Evolutionary conservation across 2,113 vertebrate genomes (phyloP).

Genomic region (Rostratula benghalensis): DNA sequence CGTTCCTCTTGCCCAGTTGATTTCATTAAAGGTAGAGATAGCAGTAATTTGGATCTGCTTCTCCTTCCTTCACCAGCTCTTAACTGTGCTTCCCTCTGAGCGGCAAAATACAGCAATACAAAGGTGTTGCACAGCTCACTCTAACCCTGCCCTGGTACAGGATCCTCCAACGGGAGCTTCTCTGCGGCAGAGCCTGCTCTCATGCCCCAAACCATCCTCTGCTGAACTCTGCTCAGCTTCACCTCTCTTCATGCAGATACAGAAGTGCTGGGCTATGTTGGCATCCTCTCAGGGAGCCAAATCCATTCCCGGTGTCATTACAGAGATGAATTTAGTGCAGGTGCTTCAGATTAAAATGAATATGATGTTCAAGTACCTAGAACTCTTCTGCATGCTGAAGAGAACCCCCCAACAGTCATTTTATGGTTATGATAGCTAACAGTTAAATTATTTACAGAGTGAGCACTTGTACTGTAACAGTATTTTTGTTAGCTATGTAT

Average conservation of each 20-base stretch:
- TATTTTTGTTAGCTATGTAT: not conserved
- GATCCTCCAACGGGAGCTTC: not conserved
- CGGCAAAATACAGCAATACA: not conserved
- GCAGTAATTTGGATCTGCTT: not conserved
- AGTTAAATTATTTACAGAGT: not conserved
- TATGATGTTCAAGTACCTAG: fast-evolving
- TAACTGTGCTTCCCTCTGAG: not conserved
- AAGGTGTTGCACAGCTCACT: fast-evolving
- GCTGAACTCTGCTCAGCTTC: not conserved
- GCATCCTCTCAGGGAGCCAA: not conserved
- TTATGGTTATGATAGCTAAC: not conserved
- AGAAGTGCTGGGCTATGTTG: not conserved
- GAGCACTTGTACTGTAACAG: not conserved
- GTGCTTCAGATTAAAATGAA: not conserved
- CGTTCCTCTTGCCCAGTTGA: not conserved
- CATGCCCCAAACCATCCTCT: fast-evolving
- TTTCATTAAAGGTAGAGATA: not conserved
- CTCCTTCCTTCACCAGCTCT: not conserved
- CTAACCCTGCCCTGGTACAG: not conserved
- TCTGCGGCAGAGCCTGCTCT: not conserved
- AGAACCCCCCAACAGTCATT: not conserved
- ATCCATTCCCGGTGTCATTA: not conserved
- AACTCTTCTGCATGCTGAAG: not conserved
- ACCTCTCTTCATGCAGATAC: not conserved
- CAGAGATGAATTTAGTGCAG: not conserved